Conservation (phyloP, 1,140 invertebrate genomes). For the Drosophila nikananu region DNA sequence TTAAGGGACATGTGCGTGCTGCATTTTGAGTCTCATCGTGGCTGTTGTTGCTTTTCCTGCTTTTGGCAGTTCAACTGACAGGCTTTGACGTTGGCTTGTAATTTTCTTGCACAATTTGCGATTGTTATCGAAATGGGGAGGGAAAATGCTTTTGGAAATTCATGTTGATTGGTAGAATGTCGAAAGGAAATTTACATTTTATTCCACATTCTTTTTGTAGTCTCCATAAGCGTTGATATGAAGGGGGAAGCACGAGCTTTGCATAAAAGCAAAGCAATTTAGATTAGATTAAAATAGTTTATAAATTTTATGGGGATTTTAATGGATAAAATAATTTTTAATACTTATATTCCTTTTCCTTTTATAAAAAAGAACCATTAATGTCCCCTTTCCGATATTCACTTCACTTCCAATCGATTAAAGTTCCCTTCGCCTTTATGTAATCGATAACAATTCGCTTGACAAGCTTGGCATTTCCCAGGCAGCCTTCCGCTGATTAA, state of each 20-base stretch:
- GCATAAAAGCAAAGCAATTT: background rate
- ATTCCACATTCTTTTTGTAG: too few species aligned
- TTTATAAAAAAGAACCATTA: too few species aligned
- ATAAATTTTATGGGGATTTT: background rate
- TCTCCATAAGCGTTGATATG: background rate
- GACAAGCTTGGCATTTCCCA: slow-evolving; percentile 16
- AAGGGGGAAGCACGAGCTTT: background rate
- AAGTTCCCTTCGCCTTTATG: background rate
- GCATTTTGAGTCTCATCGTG: slow-evolving; percentile 37
- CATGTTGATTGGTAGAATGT: slow-evolving; percentile 34
- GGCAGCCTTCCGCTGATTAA: slow-evolving; percentile 15
- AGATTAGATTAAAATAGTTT: slow-evolving; percentile 1
- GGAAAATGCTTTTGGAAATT: slow-evolving; percentile 35
- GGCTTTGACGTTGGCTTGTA: slow-evolving; percentile 44
- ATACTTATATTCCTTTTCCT: background rate
- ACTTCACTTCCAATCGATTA: slow-evolving; percentile 8
- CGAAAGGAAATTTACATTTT: slow-evolving; percentile 3
- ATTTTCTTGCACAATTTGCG: slow-evolving; percentile 51
- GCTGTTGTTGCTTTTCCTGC: slow-evolving; percentile 6
- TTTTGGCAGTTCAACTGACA: slow-evolving; percentile 42
- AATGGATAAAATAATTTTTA: background rate
- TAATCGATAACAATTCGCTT: slow-evolving; percentile 27
- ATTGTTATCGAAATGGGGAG: slow-evolving; percentile 38
- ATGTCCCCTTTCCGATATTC: background rate
- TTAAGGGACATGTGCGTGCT: slow-evolving; percentile 57